These are phyloP conservation scores for Euleptes europaea DNA, from an alignment of 2,113 vertebrate species.

Conservation along the genomic window DNA sequence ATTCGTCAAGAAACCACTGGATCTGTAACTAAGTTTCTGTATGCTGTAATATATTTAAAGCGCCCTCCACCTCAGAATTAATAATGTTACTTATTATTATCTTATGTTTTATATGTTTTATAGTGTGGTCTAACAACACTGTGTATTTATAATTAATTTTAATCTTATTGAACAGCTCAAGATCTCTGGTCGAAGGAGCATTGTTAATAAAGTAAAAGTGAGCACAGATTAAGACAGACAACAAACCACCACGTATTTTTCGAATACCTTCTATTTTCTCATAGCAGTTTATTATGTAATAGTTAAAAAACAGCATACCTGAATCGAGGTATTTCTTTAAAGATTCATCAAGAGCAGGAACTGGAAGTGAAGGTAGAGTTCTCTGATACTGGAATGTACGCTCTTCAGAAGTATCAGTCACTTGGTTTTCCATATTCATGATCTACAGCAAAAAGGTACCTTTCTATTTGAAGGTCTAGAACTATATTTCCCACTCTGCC, in stretches of 20 bases:
- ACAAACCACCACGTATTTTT: conserved; percentile 1
- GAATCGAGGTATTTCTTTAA: conserved; percentile 90
- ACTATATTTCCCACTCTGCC: not conserved
- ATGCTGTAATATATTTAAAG: no score
- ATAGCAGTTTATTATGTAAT: not conserved
- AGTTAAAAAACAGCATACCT: conserved; percentile 73
- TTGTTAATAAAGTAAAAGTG: no score
- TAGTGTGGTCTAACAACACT: no score
- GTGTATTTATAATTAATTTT: no score
- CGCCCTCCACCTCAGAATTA: no score
- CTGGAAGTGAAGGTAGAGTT: conserved; percentile 86
- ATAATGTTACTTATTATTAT: no score
- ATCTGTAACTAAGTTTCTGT: no score
- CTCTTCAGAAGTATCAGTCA: conserved; percentile 79
- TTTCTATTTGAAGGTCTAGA: not conserved
- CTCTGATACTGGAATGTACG: conserved; percentile 91
- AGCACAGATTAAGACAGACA: not conserved
- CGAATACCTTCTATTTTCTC: not conserved
- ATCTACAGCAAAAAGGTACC: not conserved
- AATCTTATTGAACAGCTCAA: no score
- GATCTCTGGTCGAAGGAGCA: no score
- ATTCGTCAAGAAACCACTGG: no score
- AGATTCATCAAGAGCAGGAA: conserved; percentile 86
- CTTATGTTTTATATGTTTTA: no score
- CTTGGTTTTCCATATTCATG: conserved; percentile 82